phyloP scores from a whole-genome alignment of 1,140 invertebrate species.

The Lepidurus apus region DNA sequence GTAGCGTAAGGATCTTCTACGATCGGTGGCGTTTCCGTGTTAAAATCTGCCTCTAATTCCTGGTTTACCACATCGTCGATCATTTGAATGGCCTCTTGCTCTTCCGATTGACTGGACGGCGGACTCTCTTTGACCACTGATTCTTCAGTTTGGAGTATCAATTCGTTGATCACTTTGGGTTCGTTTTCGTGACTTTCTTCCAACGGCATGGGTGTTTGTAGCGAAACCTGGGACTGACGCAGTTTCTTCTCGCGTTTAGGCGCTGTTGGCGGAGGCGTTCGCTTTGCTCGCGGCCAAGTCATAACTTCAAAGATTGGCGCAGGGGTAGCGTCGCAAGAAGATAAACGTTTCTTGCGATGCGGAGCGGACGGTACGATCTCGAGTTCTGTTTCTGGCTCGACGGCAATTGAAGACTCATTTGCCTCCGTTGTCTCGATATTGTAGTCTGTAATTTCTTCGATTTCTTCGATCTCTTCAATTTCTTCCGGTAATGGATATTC shows the following conservation, averaged over 20 bases:
- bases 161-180: not conserved
- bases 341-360: not conserved
- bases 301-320: constrained; percentile 12
- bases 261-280: constrained; percentile 40
- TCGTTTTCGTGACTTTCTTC: not conserved
- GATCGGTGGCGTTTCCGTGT: not conserved
- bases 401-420: not conserved
- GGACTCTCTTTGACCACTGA: not conserved
- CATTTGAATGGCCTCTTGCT: constrained; percentile 1
- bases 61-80: not conserved
- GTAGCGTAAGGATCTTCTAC: constrained; percentile 30
- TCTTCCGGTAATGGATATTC: constrained; percentile 15
- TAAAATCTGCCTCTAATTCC: not conserved
- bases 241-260: constrained; percentile 42
- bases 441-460: constrained; percentile 23
- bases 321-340: not conserved
- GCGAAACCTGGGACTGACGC: constrained; percentile 30
- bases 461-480: constrained; percentile 21
- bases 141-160: not conserved
- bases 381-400: not conserved
- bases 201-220: not conserved
- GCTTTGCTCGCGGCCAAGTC: not conserved
- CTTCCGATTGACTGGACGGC: not conserved
- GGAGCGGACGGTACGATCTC: constrained; percentile 22
- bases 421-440: constrained; percentile 8